These are phyloP conservation scores for Kobus ellipsiprymnus DNA, from an alignment of 2,113 vertebrate species.

Conservation along the genomic window DNA sequence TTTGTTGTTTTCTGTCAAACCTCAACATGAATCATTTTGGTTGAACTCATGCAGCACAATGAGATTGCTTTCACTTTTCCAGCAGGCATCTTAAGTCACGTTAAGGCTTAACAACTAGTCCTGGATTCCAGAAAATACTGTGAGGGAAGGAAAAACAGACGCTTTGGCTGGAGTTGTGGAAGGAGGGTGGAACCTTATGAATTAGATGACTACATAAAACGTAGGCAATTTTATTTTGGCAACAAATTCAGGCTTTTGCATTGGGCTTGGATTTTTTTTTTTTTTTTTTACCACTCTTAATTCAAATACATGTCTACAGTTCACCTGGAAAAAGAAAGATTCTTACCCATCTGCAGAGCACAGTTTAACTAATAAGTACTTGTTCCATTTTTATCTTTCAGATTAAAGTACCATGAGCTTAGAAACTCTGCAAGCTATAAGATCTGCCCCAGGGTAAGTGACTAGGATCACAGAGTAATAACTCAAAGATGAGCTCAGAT, in stretches of 20 bases:
- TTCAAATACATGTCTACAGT: background rate
- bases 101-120: conserved; percentile 15
- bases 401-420: background rate
- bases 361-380: background rate
- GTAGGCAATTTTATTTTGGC: conserved; percentile 50
- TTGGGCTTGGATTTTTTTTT: background rate
- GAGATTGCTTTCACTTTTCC: conserved; percentile 30
- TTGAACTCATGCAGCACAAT: background rate
- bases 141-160: conserved; percentile 58
- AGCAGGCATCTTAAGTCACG: conserved; percentile 1
- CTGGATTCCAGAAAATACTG: conserved; percentile 44
- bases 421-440: background rate
- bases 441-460: background rate
- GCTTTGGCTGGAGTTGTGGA: conserved; percentile 22
- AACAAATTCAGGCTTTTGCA: conserved; percentile 1
- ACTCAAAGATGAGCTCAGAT: background rate
- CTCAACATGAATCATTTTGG: background rate
- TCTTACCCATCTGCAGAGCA: background rate
- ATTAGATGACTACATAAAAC: conserved; percentile 17
- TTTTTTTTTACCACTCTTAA: conserved; percentile 5
- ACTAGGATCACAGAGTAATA: background rate
- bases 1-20: background rate
- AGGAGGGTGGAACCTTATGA: conserved; percentile 41
- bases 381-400: background rate
- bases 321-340: background rate